Percentiles rank a stretch among this genome's conserved stretches.
These are phyloP conservation scores for Drosophila prosaltans DNA, from an alignment of 1,140 invertebrate species.

Conservation along the genomic window DNA sequence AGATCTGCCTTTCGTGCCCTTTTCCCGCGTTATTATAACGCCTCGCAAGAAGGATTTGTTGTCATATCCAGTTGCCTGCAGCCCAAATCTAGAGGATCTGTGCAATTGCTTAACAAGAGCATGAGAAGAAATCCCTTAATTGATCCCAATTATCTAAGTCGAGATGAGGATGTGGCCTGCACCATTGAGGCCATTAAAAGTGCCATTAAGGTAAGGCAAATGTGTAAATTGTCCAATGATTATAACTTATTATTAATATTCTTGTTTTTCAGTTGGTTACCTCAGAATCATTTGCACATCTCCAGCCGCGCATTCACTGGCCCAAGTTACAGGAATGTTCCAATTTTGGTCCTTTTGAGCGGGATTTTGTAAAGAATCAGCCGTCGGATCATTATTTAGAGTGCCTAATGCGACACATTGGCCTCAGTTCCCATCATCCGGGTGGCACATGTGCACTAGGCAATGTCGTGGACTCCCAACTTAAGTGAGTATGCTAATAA, in stretches of 20 bases:
- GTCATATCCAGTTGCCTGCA: slow-evolving; percentile 87
- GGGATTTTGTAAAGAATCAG: slow-evolving; percentile 64
- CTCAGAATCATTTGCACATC: slow-evolving; percentile 85
- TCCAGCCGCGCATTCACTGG: slow-evolving; percentile 87
- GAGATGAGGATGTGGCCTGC: slow-evolving; percentile 86
- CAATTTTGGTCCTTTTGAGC: slow-evolving; percentile 74
- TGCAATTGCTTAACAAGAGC: slow-evolving; percentile 85
- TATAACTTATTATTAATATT: background rate
- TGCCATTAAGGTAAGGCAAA: slow-evolving; percentile 82
- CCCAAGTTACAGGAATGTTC: slow-evolving; percentile 86
- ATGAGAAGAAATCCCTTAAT: slow-evolving; percentile 87
- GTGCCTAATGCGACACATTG: slow-evolving; percentile 86
- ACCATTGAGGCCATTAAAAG: slow-evolving; percentile 86
- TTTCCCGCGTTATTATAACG: slow-evolving; percentile 87
- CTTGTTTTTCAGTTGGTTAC: slow-evolving; percentile 72
- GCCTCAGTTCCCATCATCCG: slow-evolving; percentile 88
- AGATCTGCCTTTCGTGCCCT: slow-evolving; percentile 86
- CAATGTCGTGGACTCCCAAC: slow-evolving; percentile 60
- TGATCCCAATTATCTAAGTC: slow-evolving; percentile 89
- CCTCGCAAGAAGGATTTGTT: slow-evolving; percentile 87
- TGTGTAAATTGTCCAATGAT: too few species aligned
- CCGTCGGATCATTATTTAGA: slow-evolving; percentile 86
- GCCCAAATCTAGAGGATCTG: slow-evolving; percentile 87
- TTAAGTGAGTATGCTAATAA: slow-evolving; percentile 46
- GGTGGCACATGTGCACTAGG: slow-evolving; percentile 88